These are phyloP conservation scores for Bergia puertoricense DNA, from an alignment of 92 coral and sea anemone species.

Conservation along the genomic window DNA sequence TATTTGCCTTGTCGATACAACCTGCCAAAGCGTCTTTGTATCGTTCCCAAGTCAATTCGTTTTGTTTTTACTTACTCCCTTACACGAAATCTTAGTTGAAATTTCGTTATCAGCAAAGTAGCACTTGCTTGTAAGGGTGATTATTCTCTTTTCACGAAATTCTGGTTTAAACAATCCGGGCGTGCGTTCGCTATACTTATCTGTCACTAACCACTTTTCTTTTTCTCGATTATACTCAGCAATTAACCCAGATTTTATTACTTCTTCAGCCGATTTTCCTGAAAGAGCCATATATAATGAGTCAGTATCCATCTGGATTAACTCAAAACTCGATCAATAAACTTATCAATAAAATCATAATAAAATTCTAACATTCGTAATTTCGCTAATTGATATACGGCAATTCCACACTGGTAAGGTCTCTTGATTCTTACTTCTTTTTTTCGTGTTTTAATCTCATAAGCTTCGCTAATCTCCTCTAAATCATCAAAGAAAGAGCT, in stretches of 20 bases:
- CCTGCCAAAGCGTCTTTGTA: slow-evolving; percentile 7
- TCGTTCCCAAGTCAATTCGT: background rate
- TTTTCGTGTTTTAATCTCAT: too few relatives aligned
- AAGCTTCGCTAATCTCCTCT: too few relatives aligned
- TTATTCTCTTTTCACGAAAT: background rate
- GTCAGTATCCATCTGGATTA: too few relatives aligned
- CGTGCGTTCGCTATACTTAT: background rate
- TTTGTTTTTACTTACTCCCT: slow-evolving; percentile 1
- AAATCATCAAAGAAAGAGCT: too few relatives aligned
- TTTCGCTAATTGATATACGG: too few relatives aligned
- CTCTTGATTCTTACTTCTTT: too few relatives aligned
- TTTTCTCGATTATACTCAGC: background rate
- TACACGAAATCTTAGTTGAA: background rate
- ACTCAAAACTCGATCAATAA: too few relatives aligned
- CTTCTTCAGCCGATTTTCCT: background rate
- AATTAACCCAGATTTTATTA: background rate
- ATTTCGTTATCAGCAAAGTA: background rate
- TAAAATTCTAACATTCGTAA: too few relatives aligned
- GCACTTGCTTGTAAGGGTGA: background rate
- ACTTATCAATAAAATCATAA: too few relatives aligned
- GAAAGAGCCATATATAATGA: too few relatives aligned
- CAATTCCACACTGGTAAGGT: too few relatives aligned
- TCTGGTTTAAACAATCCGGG: slow-evolving; percentile 25
- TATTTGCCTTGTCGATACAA: background rate
- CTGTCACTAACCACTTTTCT: background rate